phyloP scores from a whole-genome alignment of 2,888 invertebrate species.

The Nomada goodeniana region DNA sequence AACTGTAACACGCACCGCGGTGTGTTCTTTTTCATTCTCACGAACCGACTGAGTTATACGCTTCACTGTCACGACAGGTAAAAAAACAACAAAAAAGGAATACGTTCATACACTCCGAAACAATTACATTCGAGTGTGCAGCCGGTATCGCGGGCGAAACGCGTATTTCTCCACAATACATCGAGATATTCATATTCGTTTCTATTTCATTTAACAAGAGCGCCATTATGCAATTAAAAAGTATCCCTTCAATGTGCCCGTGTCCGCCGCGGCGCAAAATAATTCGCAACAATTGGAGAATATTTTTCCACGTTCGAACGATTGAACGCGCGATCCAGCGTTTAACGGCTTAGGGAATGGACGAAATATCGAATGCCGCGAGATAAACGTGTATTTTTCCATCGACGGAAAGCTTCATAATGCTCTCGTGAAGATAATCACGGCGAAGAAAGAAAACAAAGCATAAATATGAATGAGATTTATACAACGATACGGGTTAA shows the following conservation, averaged over 20 bases:
- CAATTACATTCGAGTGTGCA: too few species aligned
- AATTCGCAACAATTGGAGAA: background rate
- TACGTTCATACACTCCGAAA: too few species aligned
- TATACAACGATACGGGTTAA: conserved; percentile 13
- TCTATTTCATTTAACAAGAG: too few species aligned
- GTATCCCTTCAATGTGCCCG: too few species aligned
- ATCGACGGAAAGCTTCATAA: background rate
- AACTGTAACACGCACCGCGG: background rate
- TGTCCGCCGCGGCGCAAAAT: too few species aligned
- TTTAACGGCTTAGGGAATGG: background rate
- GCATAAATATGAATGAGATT: conserved; percentile 24
- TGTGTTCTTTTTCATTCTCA: background rate
- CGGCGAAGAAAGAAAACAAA: background rate
- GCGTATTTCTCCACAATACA: too few species aligned
- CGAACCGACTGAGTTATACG: background rate
- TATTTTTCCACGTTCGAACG: background rate
- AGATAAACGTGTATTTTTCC: background rate
- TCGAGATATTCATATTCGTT: too few species aligned
- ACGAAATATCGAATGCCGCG: background rate
- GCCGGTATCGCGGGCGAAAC: too few species aligned
- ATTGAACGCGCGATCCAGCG: background rate
- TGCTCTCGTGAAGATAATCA: background rate
- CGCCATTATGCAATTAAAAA: too few species aligned
- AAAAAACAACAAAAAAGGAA: too few species aligned
- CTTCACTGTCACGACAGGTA: too few species aligned